Evolutionary conservation across 2,888 invertebrate species (phyloP), one percentile per base, ranked within the genome.

Genomic region (Steinernema carpocapsae): DNA sequence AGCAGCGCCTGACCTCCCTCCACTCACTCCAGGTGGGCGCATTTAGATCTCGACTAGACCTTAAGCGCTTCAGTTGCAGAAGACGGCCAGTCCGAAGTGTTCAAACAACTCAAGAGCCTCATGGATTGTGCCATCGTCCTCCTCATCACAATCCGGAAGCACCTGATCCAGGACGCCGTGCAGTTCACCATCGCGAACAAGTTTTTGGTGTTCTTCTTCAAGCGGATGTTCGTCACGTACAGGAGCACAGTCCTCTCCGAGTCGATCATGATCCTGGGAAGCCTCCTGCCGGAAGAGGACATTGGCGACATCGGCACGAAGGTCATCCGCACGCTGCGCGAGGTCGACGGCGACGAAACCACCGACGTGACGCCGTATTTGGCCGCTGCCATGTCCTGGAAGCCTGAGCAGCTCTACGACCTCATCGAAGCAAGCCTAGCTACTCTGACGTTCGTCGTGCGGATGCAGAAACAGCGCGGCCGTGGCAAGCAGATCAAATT

Each of bases 201-300:
- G 56, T 56, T 56, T 26, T 26, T 56, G 56, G 56, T 56, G 2
- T 56, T 56, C 56, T 56, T 56, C 56, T 56, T 56, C 56, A 56
- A 56, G 26, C 22, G 26, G 56, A 56, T 56, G 56, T 56, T 56
- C 56, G 26, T 19, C 24, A 22, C 56, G 7, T 56, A 56, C 56
- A 22, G 56, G 56, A 56, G 26, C 6, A 56, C 56, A 22, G 56
- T 56, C 17, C 56, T 56, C 14, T 56, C 26, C 56, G 56, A 56
- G 26, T 56, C 56, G 22, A 56, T 56, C 24, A 56, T 56, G 56
- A 22, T 56, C 6, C 56, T 56, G 3, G 56, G 56, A 3, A 56
- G 56, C 26, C 22, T 24, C 12, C 24, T 56, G 6, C 56, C 56
- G 1, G 56, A 56, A 22, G 56, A 56, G 26, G 24, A 56, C 22